These are phyloP conservation scores for Melipona bicolor DNA, from an alignment of 2,888 invertebrate genomes.

Conservation along the genomic window DNA sequence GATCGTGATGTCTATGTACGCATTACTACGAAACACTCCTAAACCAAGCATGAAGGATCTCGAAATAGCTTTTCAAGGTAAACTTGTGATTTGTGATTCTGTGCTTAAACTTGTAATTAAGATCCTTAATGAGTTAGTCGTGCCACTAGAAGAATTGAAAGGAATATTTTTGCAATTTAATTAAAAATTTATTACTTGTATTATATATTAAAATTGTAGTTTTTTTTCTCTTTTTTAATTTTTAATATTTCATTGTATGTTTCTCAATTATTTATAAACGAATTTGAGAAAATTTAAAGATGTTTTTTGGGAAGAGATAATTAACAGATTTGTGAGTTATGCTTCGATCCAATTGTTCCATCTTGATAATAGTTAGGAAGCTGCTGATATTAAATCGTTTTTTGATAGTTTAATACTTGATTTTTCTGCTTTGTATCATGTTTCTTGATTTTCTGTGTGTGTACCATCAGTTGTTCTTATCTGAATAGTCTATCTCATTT, in stretches of 20 bases:
- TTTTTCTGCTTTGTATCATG: background rate
- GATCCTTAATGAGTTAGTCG: background rate
- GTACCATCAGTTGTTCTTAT: background rate
- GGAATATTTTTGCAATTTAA: background rate
- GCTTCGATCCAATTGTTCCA: background rate
- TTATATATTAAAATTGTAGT: background rate
- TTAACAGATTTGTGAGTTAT: background rate
- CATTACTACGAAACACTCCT: conserved; percentile 90
- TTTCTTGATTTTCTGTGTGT: background rate
- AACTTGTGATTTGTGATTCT: background rate
- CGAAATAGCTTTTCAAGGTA: conserved; percentile 92
- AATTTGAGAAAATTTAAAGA: background rate
- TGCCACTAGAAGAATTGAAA: background rate
- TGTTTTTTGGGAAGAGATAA: background rate
- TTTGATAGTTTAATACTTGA: background rate
- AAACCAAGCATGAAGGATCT: conserved; percentile 91
- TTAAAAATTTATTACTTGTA: background rate
- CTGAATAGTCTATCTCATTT: background rate
- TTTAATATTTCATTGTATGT: background rate
- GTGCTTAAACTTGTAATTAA: too few relatives aligned
- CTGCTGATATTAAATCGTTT: background rate
- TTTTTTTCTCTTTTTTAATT: background rate
- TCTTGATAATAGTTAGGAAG: background rate
- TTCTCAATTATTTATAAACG: background rate
- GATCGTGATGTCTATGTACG: conserved; percentile 98